phyloP scores from a whole-genome alignment of 2,797 vertebrate species.

The Cirrhinus mrigala region DNA sequence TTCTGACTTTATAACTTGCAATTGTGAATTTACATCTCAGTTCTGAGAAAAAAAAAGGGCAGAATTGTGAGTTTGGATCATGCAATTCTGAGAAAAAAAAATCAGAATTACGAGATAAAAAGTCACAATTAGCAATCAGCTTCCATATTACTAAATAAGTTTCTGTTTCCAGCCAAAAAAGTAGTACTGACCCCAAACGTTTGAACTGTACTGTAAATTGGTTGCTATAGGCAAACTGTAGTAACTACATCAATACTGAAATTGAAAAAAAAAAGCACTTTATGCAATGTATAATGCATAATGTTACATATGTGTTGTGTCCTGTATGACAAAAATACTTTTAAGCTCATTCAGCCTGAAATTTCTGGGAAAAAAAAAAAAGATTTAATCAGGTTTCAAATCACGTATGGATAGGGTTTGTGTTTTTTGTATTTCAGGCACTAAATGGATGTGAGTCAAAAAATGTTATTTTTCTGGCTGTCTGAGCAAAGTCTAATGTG shows the following conservation, averaged over 20 bases:
- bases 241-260: background rate
- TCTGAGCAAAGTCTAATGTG: background rate
- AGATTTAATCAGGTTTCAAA: background rate
- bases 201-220: too few species aligned
- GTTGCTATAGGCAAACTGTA: background rate
- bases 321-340: background rate
- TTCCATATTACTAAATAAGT: too few species aligned
- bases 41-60: too few species aligned
- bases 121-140: too few species aligned
- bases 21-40: too few species aligned
- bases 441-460: background rate
- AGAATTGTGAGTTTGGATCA: too few species aligned
- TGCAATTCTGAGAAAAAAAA: too few species aligned
- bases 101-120: too few species aligned
- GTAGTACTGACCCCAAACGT: too few species aligned
- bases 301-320: background rate
- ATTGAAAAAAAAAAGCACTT: background rate
- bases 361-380: background rate
- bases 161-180: too few species aligned
- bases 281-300: background rate
- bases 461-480: background rate
- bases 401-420: background rate
- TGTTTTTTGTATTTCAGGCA: background rate
- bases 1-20: too few species aligned
- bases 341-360: background rate